A percentile compares a stretch with the other conserved stretches of the same genome.
phyloP scores from a whole-genome alignment of 2,888 invertebrate species.

The Tryphoninae sp. region DNA sequence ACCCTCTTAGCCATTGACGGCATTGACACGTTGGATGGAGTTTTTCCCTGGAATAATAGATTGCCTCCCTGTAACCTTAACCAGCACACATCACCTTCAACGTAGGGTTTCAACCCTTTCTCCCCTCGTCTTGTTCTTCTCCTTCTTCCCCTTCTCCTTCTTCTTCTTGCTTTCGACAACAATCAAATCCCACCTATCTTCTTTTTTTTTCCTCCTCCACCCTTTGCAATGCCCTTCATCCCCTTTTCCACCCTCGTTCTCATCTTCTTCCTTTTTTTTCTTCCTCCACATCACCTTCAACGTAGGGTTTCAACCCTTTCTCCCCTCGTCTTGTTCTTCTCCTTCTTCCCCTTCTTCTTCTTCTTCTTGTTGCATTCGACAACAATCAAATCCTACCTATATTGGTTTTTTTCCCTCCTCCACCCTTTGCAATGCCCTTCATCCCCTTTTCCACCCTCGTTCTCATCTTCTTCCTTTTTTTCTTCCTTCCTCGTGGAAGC shows the following conservation, averaged over 20 bases:
- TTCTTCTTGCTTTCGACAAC: not conserved
- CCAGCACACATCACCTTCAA: not conserved
- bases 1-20: constrained; percentile 55
- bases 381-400: constrained; percentile 21
- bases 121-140: not conserved
- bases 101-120: not conserved
- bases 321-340: not conserved
- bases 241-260: not conserved
- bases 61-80: constrained; percentile 8
- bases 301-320: not conserved
- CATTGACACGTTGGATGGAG: constrained; percentile 46
- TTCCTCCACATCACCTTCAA: not conserved
- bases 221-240: constrained; percentile 2
- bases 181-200: constrained; percentile 18
- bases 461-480: constrained; percentile 3
- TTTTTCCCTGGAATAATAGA: constrained; percentile 42
- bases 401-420: not conserved
- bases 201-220: not conserved
- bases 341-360: not conserved
- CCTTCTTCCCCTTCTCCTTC: not conserved
- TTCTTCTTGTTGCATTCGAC: not conserved
- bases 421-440: not conserved
- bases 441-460: constrained; percentile 1
- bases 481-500: not conserved
- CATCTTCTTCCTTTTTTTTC: constrained; percentile 11